Conservation (phyloP, 1,140 invertebrate genomes). For the Cotesia typhae region DNA sequence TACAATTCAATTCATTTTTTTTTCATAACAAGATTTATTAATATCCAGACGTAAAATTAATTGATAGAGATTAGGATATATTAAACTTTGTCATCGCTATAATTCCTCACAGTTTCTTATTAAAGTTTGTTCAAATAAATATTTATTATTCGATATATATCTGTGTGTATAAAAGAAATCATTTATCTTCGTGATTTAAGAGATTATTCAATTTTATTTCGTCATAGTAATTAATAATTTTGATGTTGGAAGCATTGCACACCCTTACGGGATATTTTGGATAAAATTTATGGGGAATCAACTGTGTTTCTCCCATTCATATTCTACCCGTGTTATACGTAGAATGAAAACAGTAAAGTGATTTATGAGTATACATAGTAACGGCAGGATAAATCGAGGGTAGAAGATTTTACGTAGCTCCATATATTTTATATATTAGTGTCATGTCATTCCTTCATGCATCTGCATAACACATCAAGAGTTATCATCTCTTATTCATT, state of each 20-base stretch:
- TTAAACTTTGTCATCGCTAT: too few species aligned
- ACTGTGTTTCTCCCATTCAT: constrained; percentile 6
- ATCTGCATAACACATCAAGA: constrained; percentile 15
- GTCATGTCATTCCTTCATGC: constrained; percentile 31
- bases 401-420: constrained; percentile 15
- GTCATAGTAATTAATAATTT: constrained; percentile 31
- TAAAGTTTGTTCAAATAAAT: too few species aligned
- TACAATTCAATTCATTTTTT: too few species aligned
- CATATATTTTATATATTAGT: constrained; percentile 8
- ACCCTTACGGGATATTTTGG: constrained; percentile 17
- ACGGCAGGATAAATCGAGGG: constrained; percentile 21
- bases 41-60: too few species aligned
- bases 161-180: constrained; percentile 11
- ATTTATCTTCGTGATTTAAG: constrained; percentile 18
- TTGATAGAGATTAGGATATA: too few species aligned
- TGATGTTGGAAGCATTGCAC: constrained; percentile 3
- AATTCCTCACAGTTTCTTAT: too few species aligned
- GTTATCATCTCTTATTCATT: constrained; percentile 10
- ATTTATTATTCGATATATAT: too few species aligned
- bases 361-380: constrained; percentile 17
- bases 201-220: constrained; percentile 25
- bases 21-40: too few species aligned
- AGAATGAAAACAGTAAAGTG: constrained; percentile 21
- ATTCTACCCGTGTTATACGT: not conserved
- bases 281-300: constrained; percentile 22